Conservation (phyloP, 2,797 vertebrate species). For the Neosilurus mollespiculum region DNA sequence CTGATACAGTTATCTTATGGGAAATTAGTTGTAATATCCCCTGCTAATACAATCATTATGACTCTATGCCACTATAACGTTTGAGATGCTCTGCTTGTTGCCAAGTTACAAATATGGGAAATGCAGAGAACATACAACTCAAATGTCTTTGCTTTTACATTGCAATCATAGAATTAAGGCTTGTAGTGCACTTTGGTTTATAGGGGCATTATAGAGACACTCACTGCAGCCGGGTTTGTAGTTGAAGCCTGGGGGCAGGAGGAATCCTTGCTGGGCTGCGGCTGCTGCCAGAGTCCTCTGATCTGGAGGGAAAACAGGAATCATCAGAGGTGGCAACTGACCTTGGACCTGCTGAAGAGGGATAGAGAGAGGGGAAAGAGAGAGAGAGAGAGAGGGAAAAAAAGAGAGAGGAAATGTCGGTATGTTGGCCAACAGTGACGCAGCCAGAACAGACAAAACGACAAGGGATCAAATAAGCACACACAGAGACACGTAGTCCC, state of each 20-base stretch:
- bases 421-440: conserved; percentile 28
- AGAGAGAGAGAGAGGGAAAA: neutral
- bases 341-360: conserved; percentile 94
- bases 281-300: conserved; percentile 94
- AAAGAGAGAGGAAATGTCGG: conserved; percentile 21
- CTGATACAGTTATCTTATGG: no score
- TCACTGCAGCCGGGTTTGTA: conserved; percentile 99
- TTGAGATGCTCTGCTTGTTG: neutral
- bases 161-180: neutral
- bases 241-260: conserved; percentile 96
- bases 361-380: conserved; percentile 62
- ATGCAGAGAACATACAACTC: no score
- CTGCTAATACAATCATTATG: neutral
- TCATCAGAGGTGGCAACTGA: conserved; percentile 97
- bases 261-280: conserved; percentile 97
- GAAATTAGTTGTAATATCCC: no score
- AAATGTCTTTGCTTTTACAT: neutral
- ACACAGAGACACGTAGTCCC: conserved; percentile 25
- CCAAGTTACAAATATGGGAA: neutral
- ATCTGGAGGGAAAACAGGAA: conserved; percentile 96
- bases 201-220: conserved; percentile 60
- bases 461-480: conserved; percentile 27
- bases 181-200: neutral
- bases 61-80: neutral
- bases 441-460: conserved; percentile 22